phyloP scores from a whole-genome alignment of 2,888 invertebrate genomes.

The Polydrusus pterygomalis region DNA sequence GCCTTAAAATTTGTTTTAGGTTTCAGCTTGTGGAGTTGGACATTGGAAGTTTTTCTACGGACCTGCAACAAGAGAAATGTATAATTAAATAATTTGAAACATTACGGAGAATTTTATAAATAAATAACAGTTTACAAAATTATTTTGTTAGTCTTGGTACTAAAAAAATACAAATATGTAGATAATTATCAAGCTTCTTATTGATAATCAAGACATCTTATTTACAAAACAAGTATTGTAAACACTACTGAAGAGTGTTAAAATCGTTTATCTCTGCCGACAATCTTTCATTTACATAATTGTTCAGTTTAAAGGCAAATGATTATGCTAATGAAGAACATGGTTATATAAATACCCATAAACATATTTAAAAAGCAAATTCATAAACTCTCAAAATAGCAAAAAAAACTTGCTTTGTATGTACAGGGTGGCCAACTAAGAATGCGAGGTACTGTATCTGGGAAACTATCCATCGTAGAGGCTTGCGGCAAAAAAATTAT shows the following conservation, averaged over 20 bases:
- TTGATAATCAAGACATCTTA: neutral
- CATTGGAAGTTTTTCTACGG: slow-evolving; percentile 34
- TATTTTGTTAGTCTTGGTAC: too few relatives aligned
- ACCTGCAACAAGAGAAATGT: slow-evolving; percentile 32
- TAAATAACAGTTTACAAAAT: too few relatives aligned
- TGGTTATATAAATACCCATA: slow-evolving; percentile 4
- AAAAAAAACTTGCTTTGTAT: neutral
- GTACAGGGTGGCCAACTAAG: too few relatives aligned
- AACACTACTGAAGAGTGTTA: slow-evolving; percentile 14
- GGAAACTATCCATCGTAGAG: too few relatives aligned
- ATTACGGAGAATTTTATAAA: too few relatives aligned
- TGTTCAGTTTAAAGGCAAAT: slow-evolving; percentile 16
- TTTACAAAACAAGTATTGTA: slow-evolving; percentile 1
- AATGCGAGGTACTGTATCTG: too few relatives aligned
- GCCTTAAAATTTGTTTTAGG: neutral
- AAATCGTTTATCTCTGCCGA: neutral
- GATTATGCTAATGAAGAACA: neutral
- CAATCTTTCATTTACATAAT: slow-evolving; percentile 16
- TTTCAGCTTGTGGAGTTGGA: slow-evolving; percentile 46
- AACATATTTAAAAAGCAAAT: neutral
- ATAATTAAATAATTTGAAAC: neutral
- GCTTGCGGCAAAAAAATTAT: too few relatives aligned
- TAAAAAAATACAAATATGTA: too few relatives aligned
- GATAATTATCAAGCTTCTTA: neutral
- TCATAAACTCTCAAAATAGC: slow-evolving; percentile 1